phyloP scores from a whole-genome alignment of 1,140 invertebrate genomes.

The Diuraphis noxia region DNA sequence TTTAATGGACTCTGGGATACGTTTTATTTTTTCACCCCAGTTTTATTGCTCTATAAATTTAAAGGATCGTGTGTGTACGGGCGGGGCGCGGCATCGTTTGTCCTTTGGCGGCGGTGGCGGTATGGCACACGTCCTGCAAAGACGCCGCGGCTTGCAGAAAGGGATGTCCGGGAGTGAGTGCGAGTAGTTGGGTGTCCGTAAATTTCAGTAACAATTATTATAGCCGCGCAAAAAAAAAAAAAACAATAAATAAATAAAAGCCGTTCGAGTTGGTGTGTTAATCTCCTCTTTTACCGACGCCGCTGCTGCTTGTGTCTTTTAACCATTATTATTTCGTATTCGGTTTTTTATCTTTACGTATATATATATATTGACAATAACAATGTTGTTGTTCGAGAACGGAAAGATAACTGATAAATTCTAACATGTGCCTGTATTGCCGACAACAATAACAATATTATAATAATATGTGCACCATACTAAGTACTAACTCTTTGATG shows the following conservation, averaged over 20 bases:
- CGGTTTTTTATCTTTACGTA: not conserved
- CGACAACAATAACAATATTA: not conserved
- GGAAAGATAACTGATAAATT: not conserved
- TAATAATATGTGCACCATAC: not conserved
- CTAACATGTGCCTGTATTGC: not conserved
- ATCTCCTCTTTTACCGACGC: not conserved
- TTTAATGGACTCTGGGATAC: not conserved
- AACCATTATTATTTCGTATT: not conserved
- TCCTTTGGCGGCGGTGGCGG: not conserved
- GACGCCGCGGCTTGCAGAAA: not conserved
- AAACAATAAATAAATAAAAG: not conserved
- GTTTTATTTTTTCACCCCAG: not conserved
- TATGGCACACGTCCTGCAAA: not conserved
- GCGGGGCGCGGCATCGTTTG: not conserved
- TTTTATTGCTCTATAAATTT: not conserved
- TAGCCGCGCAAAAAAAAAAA: not conserved
- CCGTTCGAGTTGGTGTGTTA: not conserved
- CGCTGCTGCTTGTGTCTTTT: not conserved
- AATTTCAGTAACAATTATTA: not conserved
- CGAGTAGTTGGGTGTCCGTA: not conserved
- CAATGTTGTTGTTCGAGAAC: not conserved
- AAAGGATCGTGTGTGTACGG: not conserved
- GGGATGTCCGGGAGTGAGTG: too few relatives aligned
- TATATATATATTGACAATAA: not conserved
- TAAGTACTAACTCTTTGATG: not conserved